Evolutionary conservation across 2,797 vertebrate genomes (phyloP).

Genomic region (Eulemur albifrons): DNA sequence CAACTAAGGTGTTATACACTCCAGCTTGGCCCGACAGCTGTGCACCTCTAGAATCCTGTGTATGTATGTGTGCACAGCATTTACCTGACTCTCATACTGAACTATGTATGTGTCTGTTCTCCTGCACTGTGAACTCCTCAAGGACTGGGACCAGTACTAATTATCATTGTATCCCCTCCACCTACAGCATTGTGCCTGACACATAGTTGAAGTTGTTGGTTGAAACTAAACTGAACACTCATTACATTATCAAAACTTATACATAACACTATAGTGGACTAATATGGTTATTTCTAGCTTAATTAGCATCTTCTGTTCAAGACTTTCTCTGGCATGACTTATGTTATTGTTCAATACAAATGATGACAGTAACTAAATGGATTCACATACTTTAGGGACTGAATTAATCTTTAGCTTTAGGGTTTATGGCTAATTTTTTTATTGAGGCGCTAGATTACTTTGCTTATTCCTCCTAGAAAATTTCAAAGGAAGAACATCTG

Average conservation of each 20-base stretch:
- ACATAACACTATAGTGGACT: not conserved
- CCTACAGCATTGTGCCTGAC: not conserved
- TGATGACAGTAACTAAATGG: not conserved
- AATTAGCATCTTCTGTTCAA: not conserved
- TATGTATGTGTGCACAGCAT: not conserved
- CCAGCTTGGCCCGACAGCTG: not conserved
- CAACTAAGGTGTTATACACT: not conserved
- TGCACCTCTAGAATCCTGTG: not conserved
- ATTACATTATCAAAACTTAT: not conserved
- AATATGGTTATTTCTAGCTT: not conserved
- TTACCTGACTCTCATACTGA: not conserved
- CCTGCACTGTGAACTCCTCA: not conserved
- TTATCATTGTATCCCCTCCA: not conserved
- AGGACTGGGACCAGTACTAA: not conserved
- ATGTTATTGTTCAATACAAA: slow-evolving; percentile 25
- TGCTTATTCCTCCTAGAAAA: not conserved
- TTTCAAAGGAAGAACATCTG: slow-evolving; percentile 13
- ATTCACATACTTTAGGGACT: not conserved
- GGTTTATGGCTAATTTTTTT: not conserved
- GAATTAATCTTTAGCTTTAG: not conserved
- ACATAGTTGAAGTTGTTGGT: not conserved
- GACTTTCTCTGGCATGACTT: not conserved
- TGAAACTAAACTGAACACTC: not conserved
- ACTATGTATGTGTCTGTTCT: not conserved
- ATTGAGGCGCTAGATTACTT: not conserved